Conservation (phyloP, 2,888 invertebrate genomes). For the Ichneumoninae sp. region DNA sequence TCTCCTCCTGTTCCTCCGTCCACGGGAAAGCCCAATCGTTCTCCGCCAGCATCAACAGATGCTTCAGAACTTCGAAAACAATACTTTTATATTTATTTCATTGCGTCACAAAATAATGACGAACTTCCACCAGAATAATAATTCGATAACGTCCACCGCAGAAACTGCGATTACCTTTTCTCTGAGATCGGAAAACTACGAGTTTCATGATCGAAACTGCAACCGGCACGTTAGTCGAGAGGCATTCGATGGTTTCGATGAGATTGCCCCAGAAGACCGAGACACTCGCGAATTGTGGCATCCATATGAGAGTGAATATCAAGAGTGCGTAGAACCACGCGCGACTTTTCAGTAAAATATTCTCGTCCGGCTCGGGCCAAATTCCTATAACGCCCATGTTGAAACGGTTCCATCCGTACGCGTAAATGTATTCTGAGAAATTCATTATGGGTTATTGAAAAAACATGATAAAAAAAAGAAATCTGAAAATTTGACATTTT, state of each 20-base stretch:
- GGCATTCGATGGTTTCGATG: constrained; percentile 70
- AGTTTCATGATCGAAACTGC: constrained; percentile 71
- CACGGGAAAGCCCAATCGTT: constrained; percentile 63
- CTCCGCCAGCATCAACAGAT: constrained; percentile 48
- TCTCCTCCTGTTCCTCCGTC: constrained; percentile 58
- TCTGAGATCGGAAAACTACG: constrained; percentile 69
- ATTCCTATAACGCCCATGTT: constrained; percentile 69
- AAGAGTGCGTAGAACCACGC: constrained; percentile 51
- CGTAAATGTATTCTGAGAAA: constrained; percentile 63
- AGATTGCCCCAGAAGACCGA: constrained; percentile 68
- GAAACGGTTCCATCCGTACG: constrained; percentile 70
- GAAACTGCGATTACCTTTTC: constrained; percentile 63
- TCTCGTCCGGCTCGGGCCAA: constrained; percentile 58
- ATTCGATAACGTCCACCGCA: neutral
- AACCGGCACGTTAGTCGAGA: constrained; percentile 71
- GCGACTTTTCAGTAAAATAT: constrained; percentile 55
- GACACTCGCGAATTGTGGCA: constrained; percentile 72
- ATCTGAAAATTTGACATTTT: no score
- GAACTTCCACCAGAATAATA: neutral
- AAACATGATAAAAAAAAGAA: neutral
- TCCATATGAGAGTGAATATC: constrained; percentile 55
- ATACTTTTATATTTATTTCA: neutral
- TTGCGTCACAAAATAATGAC: neutral
- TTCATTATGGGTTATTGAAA: constrained; percentile 30
- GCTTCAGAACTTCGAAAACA: constrained; percentile 37